Percentiles rank a stretch among this genome's conserved stretches.
These are phyloP conservation scores for Eleginops maclovinus DNA, from an alignment of 2,113 vertebrate species.

Conservation along the genomic window DNA sequence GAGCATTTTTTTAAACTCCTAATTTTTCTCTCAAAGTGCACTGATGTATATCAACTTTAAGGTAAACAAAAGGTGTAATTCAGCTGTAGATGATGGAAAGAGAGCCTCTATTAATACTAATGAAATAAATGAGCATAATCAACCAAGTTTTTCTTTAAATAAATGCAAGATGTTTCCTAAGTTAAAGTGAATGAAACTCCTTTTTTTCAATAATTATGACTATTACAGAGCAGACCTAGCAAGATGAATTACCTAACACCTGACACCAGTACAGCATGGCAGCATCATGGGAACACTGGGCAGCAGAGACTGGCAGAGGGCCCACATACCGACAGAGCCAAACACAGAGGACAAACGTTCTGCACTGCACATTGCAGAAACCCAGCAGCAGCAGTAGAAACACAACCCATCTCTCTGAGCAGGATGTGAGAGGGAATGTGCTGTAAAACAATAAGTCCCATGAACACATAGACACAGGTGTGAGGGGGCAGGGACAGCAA, in stretches of 20 bases:
- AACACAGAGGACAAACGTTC: slow-evolving; percentile 12
- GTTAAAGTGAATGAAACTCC: too few species aligned
- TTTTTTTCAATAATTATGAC: too few species aligned
- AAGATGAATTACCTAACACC: neutral
- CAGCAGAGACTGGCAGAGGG: too few species aligned
- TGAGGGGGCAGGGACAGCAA: neutral
- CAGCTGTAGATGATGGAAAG: too few species aligned
- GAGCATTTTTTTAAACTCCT: neutral
- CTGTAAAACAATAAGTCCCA: neutral
- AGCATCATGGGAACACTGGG: neutral
- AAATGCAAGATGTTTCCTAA: too few species aligned
- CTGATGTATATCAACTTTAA: neutral
- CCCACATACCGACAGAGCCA: too few species aligned
- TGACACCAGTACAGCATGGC: neutral
- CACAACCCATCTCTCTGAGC: neutral
- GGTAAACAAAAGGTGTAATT: neutral
- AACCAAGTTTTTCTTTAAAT: too few species aligned
- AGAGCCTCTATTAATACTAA: too few species aligned
- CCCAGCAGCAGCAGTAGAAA: neutral
- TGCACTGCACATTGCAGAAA: neutral
- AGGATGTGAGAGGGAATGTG: neutral
- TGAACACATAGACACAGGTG: slow-evolving; percentile 9
- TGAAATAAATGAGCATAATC: too few species aligned
- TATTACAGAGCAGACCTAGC: too few species aligned
- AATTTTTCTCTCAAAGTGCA: neutral